Evolutionary conservation across 1,140 invertebrate genomes (phyloP), one percentile per base, ranked within the genome.

Genomic region (Andrena cerasifolii): DNA sequence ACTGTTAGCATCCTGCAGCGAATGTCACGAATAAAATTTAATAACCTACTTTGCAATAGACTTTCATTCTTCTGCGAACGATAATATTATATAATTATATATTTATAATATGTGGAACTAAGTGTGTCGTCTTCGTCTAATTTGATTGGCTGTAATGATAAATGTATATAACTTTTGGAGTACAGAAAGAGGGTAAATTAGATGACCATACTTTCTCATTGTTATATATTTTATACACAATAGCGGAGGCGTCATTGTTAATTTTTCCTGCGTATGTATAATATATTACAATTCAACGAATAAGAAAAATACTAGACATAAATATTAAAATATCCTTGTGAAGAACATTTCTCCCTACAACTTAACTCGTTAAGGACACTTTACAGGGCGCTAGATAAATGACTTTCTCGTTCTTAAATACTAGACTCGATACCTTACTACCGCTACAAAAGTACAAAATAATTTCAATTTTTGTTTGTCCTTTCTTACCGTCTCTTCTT

Each of bases 371-470:
- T 72, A 79, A 76, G 54, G 54, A 62, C 54, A 76, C 70, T 84
- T 84, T 80, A 84, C 66, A 84, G 67, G 68, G 78, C 68, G 71
- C 40, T 74, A 63, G 26, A 53, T 47, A n/a, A n/a, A 68, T 68
- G 51, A 58, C 53, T 54, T 63, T 66, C 24, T 33, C 26, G 18
- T 49, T 33, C 28, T 26, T 62, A 58, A 80, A 78, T 81, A 73
- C 73, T 79, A 76, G 16, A 51, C 14, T 74, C 54, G 47, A 66
- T 49, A 49, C 36, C 18, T 71, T 83, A 72, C 83, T 87, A 90
- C 70, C 21, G 78, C 85, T 88, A 91, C 87, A 91, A 88, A 89
- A 91, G 87, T 92, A 91, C 83, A 91, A 92, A 92, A 92, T 90
- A 89, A 76, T 90, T 80, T 88, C 85, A 3, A 85, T 80, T 83